Percentiles rank a stretch among this genome's conserved stretches.
phyloP scores from a whole-genome alignment of 2,888 invertebrate species.

The Papilio elwesi region DNA sequence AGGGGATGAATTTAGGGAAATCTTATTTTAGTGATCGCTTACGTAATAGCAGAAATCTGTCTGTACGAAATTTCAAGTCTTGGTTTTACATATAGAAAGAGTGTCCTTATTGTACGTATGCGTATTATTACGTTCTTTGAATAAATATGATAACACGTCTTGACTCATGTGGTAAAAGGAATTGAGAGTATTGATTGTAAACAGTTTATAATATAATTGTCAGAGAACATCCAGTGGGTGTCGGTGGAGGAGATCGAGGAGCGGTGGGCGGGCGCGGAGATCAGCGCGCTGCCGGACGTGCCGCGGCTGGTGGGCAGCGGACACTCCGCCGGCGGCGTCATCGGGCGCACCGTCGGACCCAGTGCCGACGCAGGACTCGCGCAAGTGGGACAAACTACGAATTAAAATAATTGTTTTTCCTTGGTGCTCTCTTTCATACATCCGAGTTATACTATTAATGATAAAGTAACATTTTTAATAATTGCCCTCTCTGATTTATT shows the following conservation, averaged over 20 bases:
- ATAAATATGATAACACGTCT: too few relatives aligned
- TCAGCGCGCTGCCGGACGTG: slow-evolving; percentile 92
- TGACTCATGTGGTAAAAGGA: not conserved
- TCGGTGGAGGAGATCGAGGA: slow-evolving; percentile 96
- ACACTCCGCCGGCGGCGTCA: slow-evolving; percentile 98
- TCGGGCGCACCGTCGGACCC: slow-evolving; percentile 95
- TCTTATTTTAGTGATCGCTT: too few relatives aligned
- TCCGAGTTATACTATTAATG: not conserved
- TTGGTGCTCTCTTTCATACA: not conserved
- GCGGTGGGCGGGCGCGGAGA: slow-evolving; percentile 87
- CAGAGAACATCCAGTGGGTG: slow-evolving; percentile 98
- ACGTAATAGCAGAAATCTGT: too few relatives aligned
- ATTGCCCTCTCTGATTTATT: too few relatives aligned
- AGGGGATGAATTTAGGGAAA: too few relatives aligned
- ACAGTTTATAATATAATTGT: not conserved
- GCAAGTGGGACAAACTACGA: slow-evolving; percentile 61
- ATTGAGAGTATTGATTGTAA: not conserved
- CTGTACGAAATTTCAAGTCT: too few relatives aligned
- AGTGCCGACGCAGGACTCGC: slow-evolving; percentile 77
- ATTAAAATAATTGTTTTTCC: too few relatives aligned
- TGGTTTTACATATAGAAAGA: too few relatives aligned
- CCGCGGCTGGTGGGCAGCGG: slow-evolving; percentile 96
- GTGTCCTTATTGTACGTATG: too few relatives aligned
- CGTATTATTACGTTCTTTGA: too few relatives aligned
- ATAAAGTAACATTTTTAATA: too few relatives aligned